Percentiles rank a stretch among this genome's conserved stretches.
phyloP scores from a whole-genome alignment of 2,113 vertebrate species.

The Gobius niger region DNA sequence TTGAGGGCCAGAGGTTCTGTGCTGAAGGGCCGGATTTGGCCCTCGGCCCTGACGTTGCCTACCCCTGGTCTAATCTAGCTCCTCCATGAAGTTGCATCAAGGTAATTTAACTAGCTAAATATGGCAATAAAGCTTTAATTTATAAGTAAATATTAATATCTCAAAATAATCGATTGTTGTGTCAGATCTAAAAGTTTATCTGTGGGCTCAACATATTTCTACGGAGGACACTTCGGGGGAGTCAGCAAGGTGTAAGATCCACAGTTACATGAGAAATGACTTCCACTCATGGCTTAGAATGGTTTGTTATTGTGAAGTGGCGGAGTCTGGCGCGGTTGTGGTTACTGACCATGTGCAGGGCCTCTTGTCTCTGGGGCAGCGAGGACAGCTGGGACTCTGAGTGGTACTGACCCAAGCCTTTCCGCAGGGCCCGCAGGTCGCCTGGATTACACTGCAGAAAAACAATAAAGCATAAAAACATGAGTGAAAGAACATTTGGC shows the following conservation, averaged over 20 bases:
- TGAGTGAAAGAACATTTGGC: too few relatives aligned
- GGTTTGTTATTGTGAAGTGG: slow-evolving; percentile 6
- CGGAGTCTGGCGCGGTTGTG: not conserved
- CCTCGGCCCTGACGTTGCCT: too few relatives aligned
- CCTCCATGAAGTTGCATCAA: too few relatives aligned
- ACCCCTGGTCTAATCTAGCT: too few relatives aligned
- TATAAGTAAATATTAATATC: too few relatives aligned
- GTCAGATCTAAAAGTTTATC: too few relatives aligned
- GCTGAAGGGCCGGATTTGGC: too few relatives aligned
- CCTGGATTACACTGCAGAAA: slow-evolving; percentile 82
- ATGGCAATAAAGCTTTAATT: too few relatives aligned
- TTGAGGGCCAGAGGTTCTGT: too few relatives aligned
- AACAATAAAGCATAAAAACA: slow-evolving; percentile 27
- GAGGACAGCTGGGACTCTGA: slow-evolving; percentile 92
- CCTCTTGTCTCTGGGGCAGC: slow-evolving; percentile 87
- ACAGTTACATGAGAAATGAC: not conserved
- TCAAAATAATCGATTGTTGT: too few relatives aligned
- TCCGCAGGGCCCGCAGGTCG: slow-evolving; percentile 88
- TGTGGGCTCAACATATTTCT: not conserved
- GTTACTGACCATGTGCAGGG: slow-evolving; percentile 85
- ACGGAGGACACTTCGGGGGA: slow-evolving; percentile 39
- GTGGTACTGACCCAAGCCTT: slow-evolving; percentile 90
- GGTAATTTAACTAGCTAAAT: too few relatives aligned
- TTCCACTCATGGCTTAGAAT: not conserved
- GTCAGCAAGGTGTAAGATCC: slow-evolving; percentile 3